These are phyloP conservation scores for Drosophila eohydei DNA, from an alignment of 2,888 invertebrate species.

Conservation along the genomic window DNA sequence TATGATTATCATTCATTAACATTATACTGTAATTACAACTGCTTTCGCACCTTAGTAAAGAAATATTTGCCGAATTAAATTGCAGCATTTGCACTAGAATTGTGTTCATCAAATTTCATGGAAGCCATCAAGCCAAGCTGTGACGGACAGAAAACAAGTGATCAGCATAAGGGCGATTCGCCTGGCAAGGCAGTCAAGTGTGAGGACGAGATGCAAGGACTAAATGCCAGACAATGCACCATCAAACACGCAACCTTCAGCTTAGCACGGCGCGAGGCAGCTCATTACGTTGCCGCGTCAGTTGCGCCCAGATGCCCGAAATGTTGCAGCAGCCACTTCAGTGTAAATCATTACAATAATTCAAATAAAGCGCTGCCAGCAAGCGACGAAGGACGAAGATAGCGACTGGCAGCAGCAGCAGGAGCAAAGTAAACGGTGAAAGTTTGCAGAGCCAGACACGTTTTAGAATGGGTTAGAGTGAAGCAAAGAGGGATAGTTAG, in stretches of 20 bases:
- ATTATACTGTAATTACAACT: not conserved
- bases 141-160: conserved; percentile 29
- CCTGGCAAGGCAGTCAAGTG: conserved; percentile 13
- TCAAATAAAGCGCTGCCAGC: conserved; percentile 57
- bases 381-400: conserved; percentile 23
- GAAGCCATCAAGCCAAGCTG: conserved; percentile 38
- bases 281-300: conserved; percentile 50
- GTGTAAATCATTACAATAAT: conserved; percentile 75
- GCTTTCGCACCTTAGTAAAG: not conserved
- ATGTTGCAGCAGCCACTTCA: conserved; percentile 64
- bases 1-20: not conserved
- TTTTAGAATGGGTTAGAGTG: conserved; percentile 20
- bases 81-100: conserved; percentile 18
- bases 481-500: conserved; percentile 14
- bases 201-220: conserved; percentile 18
- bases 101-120: conserved; percentile 5
- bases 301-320: conserved; percentile 42
- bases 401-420: conserved; percentile 19
- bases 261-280: conserved; percentile 26
- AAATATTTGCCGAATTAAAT: conserved; percentile 10
- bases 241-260: conserved; percentile 39
- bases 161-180: conserved; percentile 40
- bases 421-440: conserved; percentile 63
- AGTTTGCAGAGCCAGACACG: conserved; percentile 57
- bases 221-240: conserved; percentile 48